A percentile compares a stretch with the other conserved stretches of the same genome.
phyloP scores from a whole-genome alignment of 2,888 invertebrate species.

The Protodeltote pygarga region DNA sequence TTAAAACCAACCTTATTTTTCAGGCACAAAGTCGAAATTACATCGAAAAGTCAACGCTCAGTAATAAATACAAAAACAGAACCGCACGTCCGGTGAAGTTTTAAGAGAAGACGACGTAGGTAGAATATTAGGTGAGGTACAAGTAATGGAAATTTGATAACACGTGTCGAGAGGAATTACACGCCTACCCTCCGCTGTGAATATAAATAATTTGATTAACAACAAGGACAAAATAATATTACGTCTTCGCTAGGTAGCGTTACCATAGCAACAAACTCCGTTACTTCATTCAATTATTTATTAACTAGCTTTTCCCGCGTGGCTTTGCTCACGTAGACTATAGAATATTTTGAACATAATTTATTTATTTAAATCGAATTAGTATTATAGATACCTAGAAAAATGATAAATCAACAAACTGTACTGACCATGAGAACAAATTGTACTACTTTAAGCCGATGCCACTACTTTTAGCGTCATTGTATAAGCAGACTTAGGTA shows the following conservation, averaged over 20 bases:
- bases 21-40: constrained; percentile 41
- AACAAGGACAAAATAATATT: neutral
- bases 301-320: no score
- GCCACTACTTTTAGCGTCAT: no score
- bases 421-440: no score
- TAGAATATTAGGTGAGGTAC: constrained; percentile 66
- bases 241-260: neutral
- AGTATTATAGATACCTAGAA: no score
- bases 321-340: no score
- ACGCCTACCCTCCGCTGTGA: constrained; percentile 49
- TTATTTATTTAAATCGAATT: no score
- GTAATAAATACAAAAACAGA: constrained; percentile 75
- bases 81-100: constrained; percentile 75
- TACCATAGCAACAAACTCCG: no score
- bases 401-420: no score
- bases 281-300: no score
- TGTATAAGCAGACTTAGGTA: no score
- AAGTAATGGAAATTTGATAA: constrained; percentile 73
- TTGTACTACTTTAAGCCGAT: no score
- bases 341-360: no score
- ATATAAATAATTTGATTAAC: constrained; percentile 62
- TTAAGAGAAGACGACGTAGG: constrained; percentile 67
- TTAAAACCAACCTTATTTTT: constrained; percentile 54
- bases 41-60: constrained; percentile 17
- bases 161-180: constrained; percentile 56